Evolutionary conservation across 2,113 vertebrate species (phyloP), one percentile per base, ranked within the genome.

Genomic region (Malurus cyaneus): DNA sequence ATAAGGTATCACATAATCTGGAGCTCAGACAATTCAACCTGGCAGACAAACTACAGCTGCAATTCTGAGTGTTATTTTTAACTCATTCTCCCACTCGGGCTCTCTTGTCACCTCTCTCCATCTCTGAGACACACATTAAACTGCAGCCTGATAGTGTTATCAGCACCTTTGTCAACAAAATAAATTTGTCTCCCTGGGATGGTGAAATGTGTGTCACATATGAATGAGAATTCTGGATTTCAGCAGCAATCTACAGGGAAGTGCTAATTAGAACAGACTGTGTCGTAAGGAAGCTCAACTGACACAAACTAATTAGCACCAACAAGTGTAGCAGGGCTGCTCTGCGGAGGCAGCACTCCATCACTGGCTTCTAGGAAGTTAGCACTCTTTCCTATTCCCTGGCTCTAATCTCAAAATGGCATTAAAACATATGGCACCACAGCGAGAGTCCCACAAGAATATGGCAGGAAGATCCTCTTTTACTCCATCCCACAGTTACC

Each of bases 191-290:
- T 96, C 93, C 67, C 24, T 67, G 29, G 82, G 69, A 92, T 62
- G 72, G 64, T 76, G 86, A 96, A 96, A 79, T 66, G n/a, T 81
- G 14, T 84, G 94, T 86, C 91, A 94, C 73, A 95, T 97, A 88
- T 56, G 79, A 95, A 94, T 80, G 64, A 96, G 95, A 91, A 93
- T 94, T 86, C 84, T 86, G 81, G 85, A 92, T 57, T 73, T 96
- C 88, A 92, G 94, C 94, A 91, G 87, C 84, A 84, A 89, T 79
- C 84, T 96, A 65, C 36, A 60, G 67, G 74, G 29, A 96, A 94
- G 92, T 77, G 93, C 89, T 97, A 97, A 97, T 77, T 96, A 93
- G 69, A 96, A 91, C 49, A 96, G 73, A 73, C 6, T 56, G 49
- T 95, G 88, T 88, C 93, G 96, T 65, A 86, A 86, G 69, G 47